These are phyloP conservation scores for Chiloscyllium plagiosum DNA, from an alignment of 2,113 vertebrate genomes.

Conservation along the genomic window DNA sequence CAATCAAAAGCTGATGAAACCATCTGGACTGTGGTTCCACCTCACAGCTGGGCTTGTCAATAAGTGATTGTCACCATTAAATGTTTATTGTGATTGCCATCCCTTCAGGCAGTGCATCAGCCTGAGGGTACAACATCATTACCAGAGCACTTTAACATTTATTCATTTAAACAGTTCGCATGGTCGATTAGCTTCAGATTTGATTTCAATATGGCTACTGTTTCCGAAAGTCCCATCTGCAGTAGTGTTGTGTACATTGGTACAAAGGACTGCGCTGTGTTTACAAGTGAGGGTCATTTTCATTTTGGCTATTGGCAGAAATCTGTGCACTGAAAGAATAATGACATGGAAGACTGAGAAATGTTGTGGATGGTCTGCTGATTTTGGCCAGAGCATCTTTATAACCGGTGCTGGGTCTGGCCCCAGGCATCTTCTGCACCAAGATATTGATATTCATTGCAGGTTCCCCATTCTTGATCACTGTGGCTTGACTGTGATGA, in stretches of 20 bases:
- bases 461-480: neutral
- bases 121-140: neutral
- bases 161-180: neutral
- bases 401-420: neutral
- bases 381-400: neutral
- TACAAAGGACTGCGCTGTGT: neutral
- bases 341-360: neutral
- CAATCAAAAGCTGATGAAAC: neutral
- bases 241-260: neutral
- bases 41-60: neutral
- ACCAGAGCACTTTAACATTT: neutral
- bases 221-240: neutral
- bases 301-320: neutral
- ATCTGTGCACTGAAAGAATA: neutral
- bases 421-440: neutral
- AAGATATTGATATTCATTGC: neutral
- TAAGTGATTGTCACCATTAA: neutral
- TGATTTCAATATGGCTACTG: neutral
- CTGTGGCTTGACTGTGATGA: neutral
- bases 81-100: neutral
- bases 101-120: neutral
- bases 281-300: neutral
- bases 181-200: neutral
- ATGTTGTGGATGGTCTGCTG: neutral
- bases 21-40: neutral